Evolutionary conservation across 2,113 vertebrate genomes (phyloP), one percentile per base, ranked within the genome.

Genomic region (Brachypodius melanocephalos): DNA sequence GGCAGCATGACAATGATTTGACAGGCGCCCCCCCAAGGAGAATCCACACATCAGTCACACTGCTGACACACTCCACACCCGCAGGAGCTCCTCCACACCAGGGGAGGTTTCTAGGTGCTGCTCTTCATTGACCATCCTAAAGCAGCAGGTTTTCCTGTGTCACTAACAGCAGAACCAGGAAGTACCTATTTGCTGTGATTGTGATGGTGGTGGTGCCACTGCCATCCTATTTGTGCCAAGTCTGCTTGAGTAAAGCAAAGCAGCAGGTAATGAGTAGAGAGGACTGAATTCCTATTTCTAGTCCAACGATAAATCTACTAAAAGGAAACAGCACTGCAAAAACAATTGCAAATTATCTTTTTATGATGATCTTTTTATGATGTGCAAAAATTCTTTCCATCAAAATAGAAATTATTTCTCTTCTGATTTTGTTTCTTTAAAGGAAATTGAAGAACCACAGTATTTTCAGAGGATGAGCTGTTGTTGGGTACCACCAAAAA

Each of bases 1-100:
- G 97, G 97, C 93, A 74, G 79, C 96, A 97, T 94, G 79, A 96
- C 93, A 94, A 89, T 94, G 95, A 93, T 95, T 88, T 97, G 97
- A 96, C 92, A 75, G 96, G 73, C 93, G 31, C 71, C 61, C 62
- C 93, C 95, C 69, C 75, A 24, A 51, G 89, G 89, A 86, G 83
- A 86, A 95, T 89, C 91, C 94, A 91, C 93, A 25, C 65, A 98
- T 98, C 97, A 92, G 92, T 98, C 97, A 97, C 1, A 14, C 86
- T 78, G 76, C 88, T 95, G 96, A 95, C 96, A 93, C 68, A 1
- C 90, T 89, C 75, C 61, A 63, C 87, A 73, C 62, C 78, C 75
- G 5, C 58, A 72, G 48, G 19, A 67, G 71, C 68, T n/a, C 84
- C 48, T 8, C 81, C 82, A 79, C 34, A 16, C 46, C 8, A 22